Evolutionary conservation across 2,888 invertebrate genomes (phyloP), one percentile per base, ranked within the genome.

Genomic region (Erpobdella octoculata): DNA sequence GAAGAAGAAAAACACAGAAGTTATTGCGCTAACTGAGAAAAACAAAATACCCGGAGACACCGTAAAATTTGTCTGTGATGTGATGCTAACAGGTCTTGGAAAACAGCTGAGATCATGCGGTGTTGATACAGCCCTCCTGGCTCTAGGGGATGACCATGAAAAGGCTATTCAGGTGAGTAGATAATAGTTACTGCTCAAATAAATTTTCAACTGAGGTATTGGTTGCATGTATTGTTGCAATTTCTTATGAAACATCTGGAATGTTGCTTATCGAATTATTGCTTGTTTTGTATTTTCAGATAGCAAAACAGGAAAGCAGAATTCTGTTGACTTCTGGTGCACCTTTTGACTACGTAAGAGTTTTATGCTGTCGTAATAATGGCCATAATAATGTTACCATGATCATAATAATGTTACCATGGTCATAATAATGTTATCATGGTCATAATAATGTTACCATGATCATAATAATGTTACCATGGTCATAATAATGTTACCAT

Each of bases 31-130:
- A n/a, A n/a, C n/a, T n/a, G n/a, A n/a, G n/a, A n/a, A n/a, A n/a
- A n/a, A n/a, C n/a, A n/a, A n/a, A n/a, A n/a, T n/a, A n/a, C n/a
- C n/a, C 21, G 64, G 38, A 0, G 46, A 70, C 12, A 75, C 81
- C 9, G 76, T 84, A 36, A 74, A 76, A 8, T 83, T 88, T 46
- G 86, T 89, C 33, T 88, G 88, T 78, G 89, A 89, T 81, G 86
- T 86, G 5, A 84, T 83, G 83, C 75, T 83, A 31, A 80, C 81
- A 70, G 85, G 88, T 12, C 80, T 89, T 62, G 87, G 87, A 0
- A 86, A 85, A 82, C 87, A 86, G 81, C 86, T 88, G 81, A 86
- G 88, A 78, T 87, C 85, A 78, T 87, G 86, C 80, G 89, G 87
- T 74, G 87, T 87, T 73, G 89, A 88, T 79, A 87, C 86, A 71